These are phyloP conservation scores for Dipodomys spectabilis DNA, from an alignment of 2,113 vertebrate species.

Conservation along the genomic window DNA sequence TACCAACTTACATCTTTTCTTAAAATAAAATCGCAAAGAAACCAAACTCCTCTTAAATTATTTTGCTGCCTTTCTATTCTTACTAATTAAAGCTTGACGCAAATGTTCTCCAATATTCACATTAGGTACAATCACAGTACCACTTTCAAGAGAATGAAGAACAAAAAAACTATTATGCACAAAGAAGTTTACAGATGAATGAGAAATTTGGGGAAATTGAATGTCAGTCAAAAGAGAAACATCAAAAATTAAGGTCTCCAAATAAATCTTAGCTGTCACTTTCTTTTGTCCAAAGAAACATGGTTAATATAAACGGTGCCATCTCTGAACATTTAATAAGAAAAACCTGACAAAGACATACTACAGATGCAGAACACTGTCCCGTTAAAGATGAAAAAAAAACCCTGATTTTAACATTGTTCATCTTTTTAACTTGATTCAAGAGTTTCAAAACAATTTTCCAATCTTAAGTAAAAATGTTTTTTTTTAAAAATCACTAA, in stretches of 20 bases:
- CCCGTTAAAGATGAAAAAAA: background rate
- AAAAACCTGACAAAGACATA: constrained; percentile 31
- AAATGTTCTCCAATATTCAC: constrained; percentile 60
- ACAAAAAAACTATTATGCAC: constrained; percentile 71
- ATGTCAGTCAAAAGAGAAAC: constrained; percentile 62
- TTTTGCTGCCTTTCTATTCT: constrained; percentile 45
- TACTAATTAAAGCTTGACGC: constrained; percentile 72
- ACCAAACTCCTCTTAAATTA: constrained; percentile 61
- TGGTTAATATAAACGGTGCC: constrained; percentile 39
- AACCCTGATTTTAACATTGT: background rate
- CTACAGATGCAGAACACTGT: constrained; percentile 10
- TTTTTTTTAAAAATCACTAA: background rate
- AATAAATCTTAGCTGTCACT: constrained; percentile 68
- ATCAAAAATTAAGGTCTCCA: constrained; percentile 55
- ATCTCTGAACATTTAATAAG: constrained; percentile 20
- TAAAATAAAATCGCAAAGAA: constrained; percentile 51
- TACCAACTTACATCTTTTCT: constrained; percentile 41
- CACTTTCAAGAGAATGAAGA: constrained; percentile 62
- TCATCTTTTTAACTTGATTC: constrained; percentile 42
- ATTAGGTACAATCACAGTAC: constrained; percentile 44
- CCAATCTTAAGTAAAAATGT: constrained; percentile 41
- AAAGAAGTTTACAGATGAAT: constrained; percentile 67
- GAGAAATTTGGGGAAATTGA: constrained; percentile 66
- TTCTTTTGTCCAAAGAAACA: constrained; percentile 39
- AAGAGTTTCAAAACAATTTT: constrained; percentile 53